Evolutionary conservation across 2,888 invertebrate genomes (phyloP).

Genomic region (Encarsia formosa): DNA sequence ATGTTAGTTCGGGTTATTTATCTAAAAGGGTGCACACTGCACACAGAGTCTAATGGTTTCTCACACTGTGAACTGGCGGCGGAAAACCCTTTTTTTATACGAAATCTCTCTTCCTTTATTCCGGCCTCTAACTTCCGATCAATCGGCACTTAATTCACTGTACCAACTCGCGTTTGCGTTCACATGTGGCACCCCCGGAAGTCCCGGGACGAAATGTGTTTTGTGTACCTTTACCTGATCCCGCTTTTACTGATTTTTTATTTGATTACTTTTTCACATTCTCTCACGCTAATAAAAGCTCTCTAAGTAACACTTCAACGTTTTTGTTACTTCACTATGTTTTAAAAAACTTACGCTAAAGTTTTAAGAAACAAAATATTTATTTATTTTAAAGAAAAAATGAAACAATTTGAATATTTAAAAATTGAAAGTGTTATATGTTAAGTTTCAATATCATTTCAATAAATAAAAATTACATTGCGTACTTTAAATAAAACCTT

Average conservation of each 20-base stretch:
- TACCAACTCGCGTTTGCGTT: not conserved
- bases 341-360: too few species aligned
- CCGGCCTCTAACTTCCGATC: slow-evolving; percentile 3
- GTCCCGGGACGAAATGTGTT: slow-evolving; percentile 3
- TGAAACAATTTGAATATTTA: too few species aligned
- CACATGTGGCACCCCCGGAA: slow-evolving; percentile 3
- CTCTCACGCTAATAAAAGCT: slow-evolving; percentile 5
- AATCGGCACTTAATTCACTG: slow-evolving; percentile 11
- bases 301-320: too few species aligned
- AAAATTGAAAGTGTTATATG: too few species aligned
- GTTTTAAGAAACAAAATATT: too few species aligned
- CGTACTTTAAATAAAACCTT: too few species aligned
- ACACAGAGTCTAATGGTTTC: slow-evolving; percentile 25
- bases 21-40: slow-evolving; percentile 14
- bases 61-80: slow-evolving; percentile 14
- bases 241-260: not conserved
- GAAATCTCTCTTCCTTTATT: slow-evolving; percentile 5
- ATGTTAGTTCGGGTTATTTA: not conserved
- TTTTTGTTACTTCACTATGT: too few species aligned
- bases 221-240: slow-evolving; percentile 21
- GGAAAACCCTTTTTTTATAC: slow-evolving; percentile 29
- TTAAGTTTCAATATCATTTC: too few species aligned
- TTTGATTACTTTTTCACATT: slow-evolving; percentile 3
- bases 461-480: too few species aligned
- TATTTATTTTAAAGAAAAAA: too few species aligned